Base-by-base conservation (phyloP, 2,113 vertebrate genomes). In the Perccottus glenii region DNA sequence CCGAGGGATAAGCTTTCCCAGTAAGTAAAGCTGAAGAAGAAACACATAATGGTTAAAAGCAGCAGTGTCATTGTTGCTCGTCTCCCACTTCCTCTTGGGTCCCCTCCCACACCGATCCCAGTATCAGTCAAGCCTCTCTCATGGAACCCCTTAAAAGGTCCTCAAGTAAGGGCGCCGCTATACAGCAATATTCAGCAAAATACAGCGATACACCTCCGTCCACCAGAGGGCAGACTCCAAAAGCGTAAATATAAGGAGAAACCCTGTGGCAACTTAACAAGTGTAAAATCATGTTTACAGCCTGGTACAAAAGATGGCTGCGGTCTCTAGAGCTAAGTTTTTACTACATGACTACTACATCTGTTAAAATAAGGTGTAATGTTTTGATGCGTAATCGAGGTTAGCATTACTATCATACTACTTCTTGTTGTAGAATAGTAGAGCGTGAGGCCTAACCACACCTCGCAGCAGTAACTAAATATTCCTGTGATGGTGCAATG, bases 401-500 rank as follows among this genome's bases (percentile, higher is more conserved):
- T n/a, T 32, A 55, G 33, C 12, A 55, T 38, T 38, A 55, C 52
- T 38, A 38, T 33, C 12, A 51, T 12, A 55, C 52, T 55, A 55
- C 33, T 6, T 55, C n/a, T 11, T 55, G 33, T 2, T 55, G 57
- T 47, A 33, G 5, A 15, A 43, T 5, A 52, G n/a, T 33, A 4
- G 52, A 14, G 45, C 3, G 45, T n/a, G 2, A 55, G 38, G 35
- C 42, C 51, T 6, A 5, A 7, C 52, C 58, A 47, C 57, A 35
- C 19, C 52, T 55, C 2, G 45, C 47, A 59, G 19, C 58, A 52
- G 66, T 71, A 72, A 72, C 53, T 27, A 6, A 78, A 69, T 80
- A 63, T 75, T 78, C 67, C 74, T 61, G 71, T 46, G 64, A 65
- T 60, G 61, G 57, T 19, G 6, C 32, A 6, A 59, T n/a, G 67